Percentiles rank a stretch among this genome's conserved stretches.
Conservation (phyloP, 2,113 vertebrate species). For the Sisor rabdophorus region DNA sequence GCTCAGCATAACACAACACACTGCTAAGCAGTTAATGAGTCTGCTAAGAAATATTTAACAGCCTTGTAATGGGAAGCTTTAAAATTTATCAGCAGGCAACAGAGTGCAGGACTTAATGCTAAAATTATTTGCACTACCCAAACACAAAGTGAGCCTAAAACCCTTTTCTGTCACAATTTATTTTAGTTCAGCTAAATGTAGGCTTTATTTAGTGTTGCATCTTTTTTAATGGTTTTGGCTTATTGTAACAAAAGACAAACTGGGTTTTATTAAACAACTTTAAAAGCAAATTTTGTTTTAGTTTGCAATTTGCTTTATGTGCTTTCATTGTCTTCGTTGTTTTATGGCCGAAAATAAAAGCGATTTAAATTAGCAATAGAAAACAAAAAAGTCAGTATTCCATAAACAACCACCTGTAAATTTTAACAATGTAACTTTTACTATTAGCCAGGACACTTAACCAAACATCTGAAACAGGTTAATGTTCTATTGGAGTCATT, state of each 20-base stretch:
- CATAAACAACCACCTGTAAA: not conserved
- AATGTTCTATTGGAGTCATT: not conserved
- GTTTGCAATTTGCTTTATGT: not conserved
- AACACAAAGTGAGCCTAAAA: conserved; percentile 11
- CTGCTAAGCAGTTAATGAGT: conserved; percentile 35
- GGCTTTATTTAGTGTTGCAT: not conserved
- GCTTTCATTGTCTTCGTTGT: not conserved
- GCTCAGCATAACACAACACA: conserved; percentile 30
- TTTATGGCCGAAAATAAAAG: conserved; percentile 1
- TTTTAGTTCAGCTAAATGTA: not conserved
- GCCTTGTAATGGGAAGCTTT: conserved; percentile 26
- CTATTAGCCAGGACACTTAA: conserved; percentile 20
- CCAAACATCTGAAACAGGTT: not conserved
- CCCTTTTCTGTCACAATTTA: not conserved
- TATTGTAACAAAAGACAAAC: not conserved
- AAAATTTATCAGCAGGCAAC: conserved; percentile 27
- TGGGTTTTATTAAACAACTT: not conserved
- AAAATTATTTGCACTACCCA: conserved; percentile 15
- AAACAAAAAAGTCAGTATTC: not conserved
- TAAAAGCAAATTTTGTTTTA: not conserved
- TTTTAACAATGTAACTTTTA: not conserved
- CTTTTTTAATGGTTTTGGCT: not conserved
- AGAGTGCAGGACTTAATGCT: not conserved
- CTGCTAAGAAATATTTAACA: conserved; percentile 40
- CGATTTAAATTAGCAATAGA: not conserved